Evolutionary conservation across 2,113 vertebrate species (phyloP).

Genomic region (Pseudorhombus dupliciocellatus): DNA sequence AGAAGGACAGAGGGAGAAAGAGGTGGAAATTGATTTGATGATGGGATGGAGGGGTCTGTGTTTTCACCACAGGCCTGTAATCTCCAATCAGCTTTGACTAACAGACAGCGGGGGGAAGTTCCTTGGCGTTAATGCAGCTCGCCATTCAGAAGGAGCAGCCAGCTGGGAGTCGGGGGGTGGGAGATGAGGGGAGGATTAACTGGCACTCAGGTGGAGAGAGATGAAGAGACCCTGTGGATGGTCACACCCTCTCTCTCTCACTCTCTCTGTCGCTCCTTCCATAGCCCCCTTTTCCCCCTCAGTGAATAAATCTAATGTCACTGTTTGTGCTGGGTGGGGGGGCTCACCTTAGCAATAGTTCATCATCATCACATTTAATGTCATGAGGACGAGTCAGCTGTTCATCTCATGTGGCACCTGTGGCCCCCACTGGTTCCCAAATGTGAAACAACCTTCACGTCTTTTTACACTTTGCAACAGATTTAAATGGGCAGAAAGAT

Average conservation of each 20-base stretch:
- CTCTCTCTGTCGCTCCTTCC: constrained; percentile 5
- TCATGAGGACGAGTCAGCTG: constrained; percentile 8
- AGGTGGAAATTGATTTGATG: constrained; percentile 62
- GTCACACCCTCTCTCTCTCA: constrained; percentile 56
- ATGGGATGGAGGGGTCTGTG: constrained; percentile 66
- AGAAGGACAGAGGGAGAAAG: constrained; percentile 32
- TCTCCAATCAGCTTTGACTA: constrained; percentile 80
- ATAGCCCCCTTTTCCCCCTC: constrained; percentile 17
- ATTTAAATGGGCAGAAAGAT: no score
- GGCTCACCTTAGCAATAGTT: neutral
- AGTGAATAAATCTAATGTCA: constrained; percentile 27
- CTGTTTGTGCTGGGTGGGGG: constrained; percentile 30
- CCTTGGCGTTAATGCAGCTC: constrained; percentile 69
- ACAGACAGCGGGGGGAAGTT: constrained; percentile 73
- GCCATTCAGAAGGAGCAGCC: constrained; percentile 69
- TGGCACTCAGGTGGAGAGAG: constrained; percentile 78
- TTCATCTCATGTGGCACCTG: neutral
- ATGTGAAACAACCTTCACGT: no score
- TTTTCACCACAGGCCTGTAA: constrained; percentile 70
- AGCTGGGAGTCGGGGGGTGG: constrained; percentile 67
- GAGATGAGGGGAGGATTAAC: constrained; percentile 78
- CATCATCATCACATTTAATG: neutral
- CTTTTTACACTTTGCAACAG: no score
- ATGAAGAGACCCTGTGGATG: constrained; percentile 63
- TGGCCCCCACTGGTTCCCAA: no score